phyloP scores from a whole-genome alignment of 2,888 invertebrate species.

The Chorisops tibialis region DNA sequence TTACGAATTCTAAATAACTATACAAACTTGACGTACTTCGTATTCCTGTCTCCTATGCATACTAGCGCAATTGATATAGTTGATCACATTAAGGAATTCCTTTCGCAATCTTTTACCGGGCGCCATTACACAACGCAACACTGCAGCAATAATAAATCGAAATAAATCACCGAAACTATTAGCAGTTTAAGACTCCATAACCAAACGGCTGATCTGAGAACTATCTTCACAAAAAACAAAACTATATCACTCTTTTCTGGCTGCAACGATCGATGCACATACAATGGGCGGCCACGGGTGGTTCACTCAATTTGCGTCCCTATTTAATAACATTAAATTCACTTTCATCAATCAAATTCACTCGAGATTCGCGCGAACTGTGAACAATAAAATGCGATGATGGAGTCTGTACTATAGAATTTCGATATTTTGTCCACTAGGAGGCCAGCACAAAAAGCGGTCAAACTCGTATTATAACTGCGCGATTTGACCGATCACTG shows the following conservation, averaged over 20 bases:
- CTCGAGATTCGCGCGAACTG: no score
- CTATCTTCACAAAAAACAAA: not conserved
- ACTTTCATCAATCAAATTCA: no score
- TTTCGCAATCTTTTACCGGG: conserved; percentile 37
- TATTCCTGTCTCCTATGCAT: conserved; percentile 37
- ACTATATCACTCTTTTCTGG: not conserved
- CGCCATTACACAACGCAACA: conserved; percentile 32
- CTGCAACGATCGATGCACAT: not conserved
- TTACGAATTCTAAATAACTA: no score
- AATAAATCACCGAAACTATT: no score
- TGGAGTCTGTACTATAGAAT: no score
- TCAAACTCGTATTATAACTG: no score
- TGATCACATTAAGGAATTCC: conserved; percentile 38
- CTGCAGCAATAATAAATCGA: no score
- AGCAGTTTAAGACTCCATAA: not conserved
- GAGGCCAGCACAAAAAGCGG: no score
- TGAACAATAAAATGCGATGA: no score
- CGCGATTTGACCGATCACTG: no score
- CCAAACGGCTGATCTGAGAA: not conserved
- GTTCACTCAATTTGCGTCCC: not conserved
- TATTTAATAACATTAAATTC: no score
- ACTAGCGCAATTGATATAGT: conserved; percentile 36
- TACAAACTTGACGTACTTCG: conserved; percentile 39
- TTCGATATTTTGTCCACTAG: no score
- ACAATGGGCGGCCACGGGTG: not conserved